Evolutionary conservation across 2,797 vertebrate genomes (phyloP), one percentile per base, ranked within the genome.

Genomic region (Helarctos malayanus): DNA sequence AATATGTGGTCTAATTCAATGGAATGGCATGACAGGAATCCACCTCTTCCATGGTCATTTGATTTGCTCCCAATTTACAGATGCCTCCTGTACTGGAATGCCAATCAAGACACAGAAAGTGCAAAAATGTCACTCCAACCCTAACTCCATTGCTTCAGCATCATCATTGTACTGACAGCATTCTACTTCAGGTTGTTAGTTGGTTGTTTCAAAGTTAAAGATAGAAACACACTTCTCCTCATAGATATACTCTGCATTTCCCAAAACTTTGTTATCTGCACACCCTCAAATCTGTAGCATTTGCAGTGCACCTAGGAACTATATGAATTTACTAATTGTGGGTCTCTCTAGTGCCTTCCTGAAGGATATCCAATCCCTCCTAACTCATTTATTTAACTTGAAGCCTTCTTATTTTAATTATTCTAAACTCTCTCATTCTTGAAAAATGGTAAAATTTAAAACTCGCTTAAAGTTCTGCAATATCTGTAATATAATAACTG

Each of bases 31-130:
- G 19, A 10, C 5, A 59, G 12, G 19, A 27, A 19, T 4, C 16
- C n/a, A 27, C 23, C 8, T 86, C 15, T 71, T 16, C 15, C 35
- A 29, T 0, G 2, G 15, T 10, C 5, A 38, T 14, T 35, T 13
- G 3, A 10, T 16, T 2, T 25, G 3, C 5, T 19, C 6, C 18
- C 2, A 41, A 4, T 7, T 29, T 18, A 35, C 19, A 52, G 21
- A 83, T 14, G 38, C 49, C 38, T 32, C 57, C 14, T n/a, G 27
- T 32, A 47, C 8, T 35, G 2, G 47, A 19, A 32, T 38, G 9
- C 0, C 7, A 52, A 1, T n/a, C 8, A 1, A 18, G 25, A 3
- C 38, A 27, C 4, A 49, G 1, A 0, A 14, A 41, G 2, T 29
- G 14, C 11, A 21, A 5, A 16, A 38, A 21, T 4, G 6, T 75